Conservation (phyloP, 2,113 vertebrate species). For the Cromileptes altivelis region DNA sequence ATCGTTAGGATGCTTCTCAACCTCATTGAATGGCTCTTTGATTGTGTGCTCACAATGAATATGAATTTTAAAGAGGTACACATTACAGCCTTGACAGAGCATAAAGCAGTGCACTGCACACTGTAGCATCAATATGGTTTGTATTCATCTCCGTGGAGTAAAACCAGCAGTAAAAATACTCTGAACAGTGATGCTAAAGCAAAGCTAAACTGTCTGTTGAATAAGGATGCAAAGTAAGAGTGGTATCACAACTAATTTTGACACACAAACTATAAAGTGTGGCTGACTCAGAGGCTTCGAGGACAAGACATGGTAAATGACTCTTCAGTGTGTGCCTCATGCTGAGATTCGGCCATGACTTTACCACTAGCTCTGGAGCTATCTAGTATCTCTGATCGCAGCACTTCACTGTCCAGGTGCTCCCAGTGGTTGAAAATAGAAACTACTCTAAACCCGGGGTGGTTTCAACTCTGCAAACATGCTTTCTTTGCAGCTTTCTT, state of each 20-base stretch:
- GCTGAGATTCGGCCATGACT: slow-evolving; percentile 11
- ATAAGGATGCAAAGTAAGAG: background rate
- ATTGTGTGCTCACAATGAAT: slow-evolving; percentile 56
- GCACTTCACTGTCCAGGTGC: slow-evolving; percentile 37
- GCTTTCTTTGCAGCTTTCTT: slow-evolving; percentile 54
- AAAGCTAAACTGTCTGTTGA: slow-evolving; percentile 3
- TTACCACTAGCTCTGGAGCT: slow-evolving; percentile 16
- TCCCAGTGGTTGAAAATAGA: slow-evolving; percentile 36
- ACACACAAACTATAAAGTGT: background rate
- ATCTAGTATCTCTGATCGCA: slow-evolving; percentile 1
- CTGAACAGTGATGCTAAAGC: background rate
- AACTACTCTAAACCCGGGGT: slow-evolving; percentile 23
- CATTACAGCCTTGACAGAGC: slow-evolving; percentile 25
- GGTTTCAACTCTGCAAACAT: slow-evolving; percentile 51
- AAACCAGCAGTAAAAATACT: slow-evolving; percentile 3
- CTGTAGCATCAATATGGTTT: slow-evolving; percentile 6
- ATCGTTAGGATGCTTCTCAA: slow-evolving; percentile 25
- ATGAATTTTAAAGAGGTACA: slow-evolving; percentile 70
- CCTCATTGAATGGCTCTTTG: slow-evolving; percentile 60
- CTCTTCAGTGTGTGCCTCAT: background rate
- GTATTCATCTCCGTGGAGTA: background rate
- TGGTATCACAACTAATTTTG: background rate
- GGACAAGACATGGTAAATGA: background rate
- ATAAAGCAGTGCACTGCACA: slow-evolving; percentile 27
- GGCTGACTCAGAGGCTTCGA: slow-evolving; percentile 4